Base-by-base conservation (phyloP, 2,113 vertebrate genomes). In the Nicator chloris region DNA sequence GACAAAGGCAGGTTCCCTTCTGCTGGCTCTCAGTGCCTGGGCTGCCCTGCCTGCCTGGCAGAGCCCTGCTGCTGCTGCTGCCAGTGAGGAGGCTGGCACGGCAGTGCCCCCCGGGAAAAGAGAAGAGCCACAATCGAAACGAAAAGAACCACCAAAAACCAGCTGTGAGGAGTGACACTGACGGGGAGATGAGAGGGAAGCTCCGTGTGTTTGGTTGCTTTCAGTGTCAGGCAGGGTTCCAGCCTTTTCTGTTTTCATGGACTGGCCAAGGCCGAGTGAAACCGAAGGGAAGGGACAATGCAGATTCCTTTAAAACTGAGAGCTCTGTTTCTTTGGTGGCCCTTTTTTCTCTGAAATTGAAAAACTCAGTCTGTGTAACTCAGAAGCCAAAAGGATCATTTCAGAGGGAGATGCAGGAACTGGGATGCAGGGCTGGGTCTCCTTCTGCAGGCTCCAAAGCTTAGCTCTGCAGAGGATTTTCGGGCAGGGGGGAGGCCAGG, bases 241-340 rank as follows among this genome's bases (percentile, higher is more conserved):
- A 31, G 53, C 5, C 82, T 72, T 59, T 19, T 7, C 64, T 68
- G 15, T 5, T 45, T 9, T 18, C 14, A 0, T 7, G 87, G 72
- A 21, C n/a, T 2, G 7, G 51, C 26, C 23, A 5, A 7, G 15
- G 54, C 28, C 0, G 0, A 49, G 31, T 14, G 61, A 27, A 40
- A 50, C 54, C 42, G 7, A 1, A 54, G 42, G 78, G 71, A 73
- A 31, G 51, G 66, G 51, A 45, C 47, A 28, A 50, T 3, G 0
- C 2, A 3, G n/a, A 31, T 88, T n/a, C 6, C 76, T 63, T 82
- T 73, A 18, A 18, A 63, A 22, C 7, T 5, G 10, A 56, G 66
- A 27, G 40, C 23, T 14, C 15, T 21, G 6, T 28, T 86, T 20
- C 81, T 63, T 15, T 21, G 31, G 9, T 35, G 75, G 49, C 23